Conservation (phyloP, 2,797 vertebrate genomes). For the Periophthalmus magnuspinnatus region DNA sequence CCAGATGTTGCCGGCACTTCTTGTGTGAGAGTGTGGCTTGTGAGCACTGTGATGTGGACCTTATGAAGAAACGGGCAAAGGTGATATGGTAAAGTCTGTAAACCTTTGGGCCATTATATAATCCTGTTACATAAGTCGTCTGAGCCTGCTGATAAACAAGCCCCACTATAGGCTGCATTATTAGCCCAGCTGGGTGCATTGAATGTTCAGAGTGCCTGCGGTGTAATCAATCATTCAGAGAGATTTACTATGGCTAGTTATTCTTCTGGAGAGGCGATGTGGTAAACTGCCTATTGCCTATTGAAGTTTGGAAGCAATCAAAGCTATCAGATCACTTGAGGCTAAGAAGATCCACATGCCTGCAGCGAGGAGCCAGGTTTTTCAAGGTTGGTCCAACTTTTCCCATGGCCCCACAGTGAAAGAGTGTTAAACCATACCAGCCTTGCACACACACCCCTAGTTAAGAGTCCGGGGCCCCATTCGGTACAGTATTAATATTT, state of each 20-base stretch:
- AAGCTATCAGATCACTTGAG: constrained; percentile 22
- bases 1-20: constrained; percentile 47
- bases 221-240: constrained; percentile 23
- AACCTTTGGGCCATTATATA: constrained; percentile 40
- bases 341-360: constrained; percentile 47
- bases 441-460: constrained; percentile 30
- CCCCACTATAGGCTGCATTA: neutral
- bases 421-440: constrained; percentile 25
- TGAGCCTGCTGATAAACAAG: constrained; percentile 38
- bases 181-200: constrained; percentile 12
- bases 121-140: constrained; percentile 44
- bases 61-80: constrained; percentile 18
- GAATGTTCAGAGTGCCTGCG: constrained; percentile 11
- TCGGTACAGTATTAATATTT: constrained; percentile 68
- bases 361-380: constrained; percentile 20
- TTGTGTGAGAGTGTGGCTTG: constrained; percentile 5
- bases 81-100: constrained; percentile 18
- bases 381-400: constrained; percentile 34
- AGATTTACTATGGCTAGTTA: constrained; percentile 21
- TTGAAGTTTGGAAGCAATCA: constrained; percentile 29
- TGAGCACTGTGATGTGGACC: constrained; percentile 16
- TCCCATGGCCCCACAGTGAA: constrained; percentile 30
- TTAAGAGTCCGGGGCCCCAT: constrained; percentile 51
- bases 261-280: constrained; percentile 26
- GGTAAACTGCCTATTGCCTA: constrained; percentile 20